A percentile compares a stretch with the other conserved stretches of the same genome.
Evolutionary conservation across 2,888 invertebrate species (phyloP).

Genomic region (Orthosia gracilis): DNA sequence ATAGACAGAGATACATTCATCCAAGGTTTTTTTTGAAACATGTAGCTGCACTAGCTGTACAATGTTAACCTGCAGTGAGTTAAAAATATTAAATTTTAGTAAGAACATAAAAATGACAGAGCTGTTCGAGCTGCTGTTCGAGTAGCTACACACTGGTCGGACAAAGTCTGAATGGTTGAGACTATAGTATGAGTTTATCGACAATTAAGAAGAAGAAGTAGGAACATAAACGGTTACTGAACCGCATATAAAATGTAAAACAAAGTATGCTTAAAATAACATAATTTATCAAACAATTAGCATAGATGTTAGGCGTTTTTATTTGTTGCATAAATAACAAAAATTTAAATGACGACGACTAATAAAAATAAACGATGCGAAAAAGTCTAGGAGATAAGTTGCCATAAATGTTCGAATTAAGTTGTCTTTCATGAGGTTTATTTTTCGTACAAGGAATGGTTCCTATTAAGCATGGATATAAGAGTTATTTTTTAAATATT

Average conservation of each 20-base stretch:
- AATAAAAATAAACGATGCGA: slow-evolving; percentile 17
- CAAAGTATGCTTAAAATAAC: too few relatives aligned
- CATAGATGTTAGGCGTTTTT: background rate
- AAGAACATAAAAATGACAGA: too few relatives aligned
- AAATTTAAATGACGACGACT: background rate
- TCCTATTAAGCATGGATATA: too few relatives aligned
- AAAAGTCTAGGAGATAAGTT: background rate
- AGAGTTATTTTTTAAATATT: too few relatives aligned
- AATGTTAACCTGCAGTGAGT: too few relatives aligned
- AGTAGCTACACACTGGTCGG: too few relatives aligned
- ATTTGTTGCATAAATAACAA: background rate
- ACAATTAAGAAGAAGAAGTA: background rate
- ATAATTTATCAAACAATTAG: background rate
- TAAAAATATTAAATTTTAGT: too few relatives aligned
- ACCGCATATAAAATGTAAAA: too few relatives aligned
- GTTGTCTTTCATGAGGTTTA: background rate
- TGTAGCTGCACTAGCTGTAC: background rate
- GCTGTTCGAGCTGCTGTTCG: too few relatives aligned
- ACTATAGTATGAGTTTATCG: too few relatives aligned
- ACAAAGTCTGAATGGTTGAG: too few relatives aligned
- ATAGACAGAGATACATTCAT: background rate
- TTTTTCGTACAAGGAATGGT: too few relatives aligned
- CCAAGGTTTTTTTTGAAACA: background rate
- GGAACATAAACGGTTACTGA: background rate
- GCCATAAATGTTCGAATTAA: background rate